Evolutionary conservation across 2,888 invertebrate species (phyloP).

Genomic region (Eilema caniola): DNA sequence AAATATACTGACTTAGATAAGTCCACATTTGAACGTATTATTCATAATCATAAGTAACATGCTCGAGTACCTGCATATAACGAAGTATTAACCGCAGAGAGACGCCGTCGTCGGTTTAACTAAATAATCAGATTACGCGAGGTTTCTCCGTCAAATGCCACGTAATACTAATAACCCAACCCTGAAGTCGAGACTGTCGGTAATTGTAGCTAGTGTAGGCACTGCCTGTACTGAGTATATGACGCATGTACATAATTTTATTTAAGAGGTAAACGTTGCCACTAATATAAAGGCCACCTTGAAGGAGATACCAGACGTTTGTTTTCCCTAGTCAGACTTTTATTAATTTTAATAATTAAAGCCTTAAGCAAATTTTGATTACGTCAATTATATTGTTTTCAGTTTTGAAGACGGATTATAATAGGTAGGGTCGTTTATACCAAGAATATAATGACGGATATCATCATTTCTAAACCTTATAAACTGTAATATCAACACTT

Average conservation of each 20-base stretch:
- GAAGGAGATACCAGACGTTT: background rate
- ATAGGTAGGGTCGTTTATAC: background rate
- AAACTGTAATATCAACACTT: background rate
- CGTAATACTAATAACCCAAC: constrained; percentile 10
- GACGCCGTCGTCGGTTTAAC: constrained; percentile 22
- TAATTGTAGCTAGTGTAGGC: background rate
- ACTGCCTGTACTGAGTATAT: background rate
- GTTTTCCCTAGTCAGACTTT: too few species aligned
- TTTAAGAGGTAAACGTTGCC: background rate
- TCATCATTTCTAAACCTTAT: background rate
- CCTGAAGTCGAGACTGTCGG: constrained; percentile 10
- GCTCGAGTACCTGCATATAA: constrained; percentile 28
- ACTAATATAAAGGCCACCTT: background rate
- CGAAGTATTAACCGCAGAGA: constrained; percentile 30
- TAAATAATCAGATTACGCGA: constrained; percentile 32
- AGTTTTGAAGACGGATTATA: background rate
- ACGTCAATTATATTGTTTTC: background rate
- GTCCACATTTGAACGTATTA: constrained; percentile 24
- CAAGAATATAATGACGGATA: background rate
- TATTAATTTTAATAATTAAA: background rate
- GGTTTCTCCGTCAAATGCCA: constrained; percentile 40
- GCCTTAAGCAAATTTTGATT: background rate
- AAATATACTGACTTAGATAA: constrained; percentile 3
- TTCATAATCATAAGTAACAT: constrained; percentile 37
- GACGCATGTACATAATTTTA: background rate